phyloP scores from a whole-genome alignment of 1,140 invertebrate species.

The Stegodyphus mimosarum region DNA sequence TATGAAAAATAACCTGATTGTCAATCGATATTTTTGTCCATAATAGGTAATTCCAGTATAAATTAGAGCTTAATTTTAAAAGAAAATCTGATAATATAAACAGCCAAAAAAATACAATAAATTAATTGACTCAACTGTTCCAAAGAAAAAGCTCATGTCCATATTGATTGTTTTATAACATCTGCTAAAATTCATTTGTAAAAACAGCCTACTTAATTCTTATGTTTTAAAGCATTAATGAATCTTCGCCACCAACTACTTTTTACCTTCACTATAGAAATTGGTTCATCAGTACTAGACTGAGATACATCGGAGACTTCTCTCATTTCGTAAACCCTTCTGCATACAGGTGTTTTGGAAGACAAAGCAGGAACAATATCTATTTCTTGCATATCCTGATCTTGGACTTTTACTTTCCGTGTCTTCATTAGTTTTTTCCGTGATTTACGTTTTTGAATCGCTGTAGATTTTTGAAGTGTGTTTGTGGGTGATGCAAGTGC shows the following conservation, averaged over 20 bases:
- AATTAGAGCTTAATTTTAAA: no score
- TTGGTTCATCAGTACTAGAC: conserved; percentile 30
- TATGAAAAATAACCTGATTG: no score
- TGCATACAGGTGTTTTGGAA: neutral
- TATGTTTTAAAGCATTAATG: conserved; percentile 19
- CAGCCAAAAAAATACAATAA: no score
- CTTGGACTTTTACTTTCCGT: neutral
- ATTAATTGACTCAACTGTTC: no score
- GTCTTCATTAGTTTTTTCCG: conserved; percentile 20
- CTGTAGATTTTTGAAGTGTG: conserved; percentile 27
- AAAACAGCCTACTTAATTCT: neutral
- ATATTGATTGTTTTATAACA: neutral
- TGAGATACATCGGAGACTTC: conserved; percentile 40
- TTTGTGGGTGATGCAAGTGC: conserved; percentile 59
- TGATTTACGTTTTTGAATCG: conserved; percentile 36
- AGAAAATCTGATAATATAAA: no score
- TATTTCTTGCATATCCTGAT: conserved; percentile 7
- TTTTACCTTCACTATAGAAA: conserved; percentile 2
- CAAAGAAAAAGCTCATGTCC: no score
- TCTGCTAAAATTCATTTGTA: neutral
- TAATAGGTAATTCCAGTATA: no score
- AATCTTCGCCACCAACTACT: conserved; percentile 47
- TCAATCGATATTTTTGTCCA: no score
- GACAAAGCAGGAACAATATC: neutral
- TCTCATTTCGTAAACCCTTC: conserved; percentile 23